Evolutionary conservation across 2,888 invertebrate genomes (phyloP).

Genomic region (Nineta flava): DNA sequence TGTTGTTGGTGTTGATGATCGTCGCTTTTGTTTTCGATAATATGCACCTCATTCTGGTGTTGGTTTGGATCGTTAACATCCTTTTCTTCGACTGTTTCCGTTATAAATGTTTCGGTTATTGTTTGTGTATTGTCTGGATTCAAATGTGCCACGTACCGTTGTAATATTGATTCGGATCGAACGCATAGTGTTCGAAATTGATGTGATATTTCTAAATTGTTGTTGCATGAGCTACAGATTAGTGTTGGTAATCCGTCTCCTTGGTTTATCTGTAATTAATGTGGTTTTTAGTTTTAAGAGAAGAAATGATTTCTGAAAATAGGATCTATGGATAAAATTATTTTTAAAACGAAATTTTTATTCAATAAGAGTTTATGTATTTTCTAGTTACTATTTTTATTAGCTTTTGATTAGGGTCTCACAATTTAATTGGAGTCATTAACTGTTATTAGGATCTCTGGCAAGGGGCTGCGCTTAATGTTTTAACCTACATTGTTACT

Average conservation of each 20-base stretch:
- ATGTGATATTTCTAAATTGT: constrained; percentile 1
- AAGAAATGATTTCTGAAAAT: too few relatives aligned
- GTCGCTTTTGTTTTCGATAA: not conserved
- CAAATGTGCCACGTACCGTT: not conserved
- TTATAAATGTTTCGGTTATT: not conserved
- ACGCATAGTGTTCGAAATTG: not conserved
- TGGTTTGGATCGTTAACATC: not conserved
- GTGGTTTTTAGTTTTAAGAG: too few relatives aligned
- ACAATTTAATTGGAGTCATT: too few relatives aligned
- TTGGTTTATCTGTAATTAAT: not conserved
- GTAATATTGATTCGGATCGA: constrained; percentile 2
- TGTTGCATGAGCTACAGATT: constrained; percentile 1
- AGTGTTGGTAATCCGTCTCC: constrained; percentile 4
- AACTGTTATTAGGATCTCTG: too few relatives aligned
- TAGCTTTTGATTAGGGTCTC: too few relatives aligned
- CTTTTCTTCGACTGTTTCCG: not conserved
- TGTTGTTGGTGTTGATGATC: not conserved
- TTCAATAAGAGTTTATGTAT: too few relatives aligned
- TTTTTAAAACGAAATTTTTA: too few relatives aligned
- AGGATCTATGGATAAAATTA: too few relatives aligned
- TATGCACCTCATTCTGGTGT: not conserved
- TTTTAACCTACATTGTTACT: too few relatives aligned
- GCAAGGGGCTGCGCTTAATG: too few relatives aligned
- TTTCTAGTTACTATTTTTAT: too few relatives aligned
- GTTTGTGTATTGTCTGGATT: constrained; percentile 1